Conservation (phyloP, 1,140 invertebrate genomes). For the Drosophila willistoni region DNA sequence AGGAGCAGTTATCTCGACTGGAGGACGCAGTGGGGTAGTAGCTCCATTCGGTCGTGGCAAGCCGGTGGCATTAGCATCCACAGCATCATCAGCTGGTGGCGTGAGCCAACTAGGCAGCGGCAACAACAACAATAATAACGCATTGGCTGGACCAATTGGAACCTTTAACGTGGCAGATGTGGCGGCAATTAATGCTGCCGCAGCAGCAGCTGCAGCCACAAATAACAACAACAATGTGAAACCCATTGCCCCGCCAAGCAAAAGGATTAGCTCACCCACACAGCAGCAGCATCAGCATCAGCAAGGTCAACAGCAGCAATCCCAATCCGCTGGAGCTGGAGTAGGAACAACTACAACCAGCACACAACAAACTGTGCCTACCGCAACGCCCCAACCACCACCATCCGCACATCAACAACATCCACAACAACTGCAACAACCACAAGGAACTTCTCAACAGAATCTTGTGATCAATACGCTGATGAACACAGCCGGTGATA, state of each 20-base stretch:
- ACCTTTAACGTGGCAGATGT: constrained; percentile 82
- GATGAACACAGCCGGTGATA: constrained; percentile 41
- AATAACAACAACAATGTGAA: constrained; percentile 35
- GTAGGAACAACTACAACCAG: neutral
- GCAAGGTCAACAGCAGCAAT: constrained; percentile 21
- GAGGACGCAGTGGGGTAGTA: constrained; percentile 73
- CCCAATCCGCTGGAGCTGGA: constrained; percentile 33
- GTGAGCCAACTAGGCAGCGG: constrained; percentile 83
- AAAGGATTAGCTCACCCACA: constrained; percentile 47
- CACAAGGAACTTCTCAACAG: constrained; percentile 41
- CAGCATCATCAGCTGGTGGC: constrained; percentile 37
- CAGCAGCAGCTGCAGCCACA: constrained; percentile 61
- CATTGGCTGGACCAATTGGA: constrained; percentile 80
- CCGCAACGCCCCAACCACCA: constrained; percentile 32
- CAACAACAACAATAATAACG: constrained; percentile 56
- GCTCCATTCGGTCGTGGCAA: constrained; percentile 84
- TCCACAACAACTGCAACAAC: constrained; percentile 32
- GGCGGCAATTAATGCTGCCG: constrained; percentile 71
- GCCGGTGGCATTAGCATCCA: constrained; percentile 46
- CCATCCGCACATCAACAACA: constrained; percentile 13
- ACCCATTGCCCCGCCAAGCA: constrained; percentile 73
- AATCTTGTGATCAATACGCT: constrained; percentile 71
- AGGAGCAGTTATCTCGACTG: constrained; percentile 2
- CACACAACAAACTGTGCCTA: constrained; percentile 11
- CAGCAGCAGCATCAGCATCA: constrained; percentile 21